A percentile compares a stretch with the other conserved stretches of the same genome.
Evolutionary conservation across 2,113 vertebrate genomes (phyloP).

Genomic region (Anser cygnoides): DNA sequence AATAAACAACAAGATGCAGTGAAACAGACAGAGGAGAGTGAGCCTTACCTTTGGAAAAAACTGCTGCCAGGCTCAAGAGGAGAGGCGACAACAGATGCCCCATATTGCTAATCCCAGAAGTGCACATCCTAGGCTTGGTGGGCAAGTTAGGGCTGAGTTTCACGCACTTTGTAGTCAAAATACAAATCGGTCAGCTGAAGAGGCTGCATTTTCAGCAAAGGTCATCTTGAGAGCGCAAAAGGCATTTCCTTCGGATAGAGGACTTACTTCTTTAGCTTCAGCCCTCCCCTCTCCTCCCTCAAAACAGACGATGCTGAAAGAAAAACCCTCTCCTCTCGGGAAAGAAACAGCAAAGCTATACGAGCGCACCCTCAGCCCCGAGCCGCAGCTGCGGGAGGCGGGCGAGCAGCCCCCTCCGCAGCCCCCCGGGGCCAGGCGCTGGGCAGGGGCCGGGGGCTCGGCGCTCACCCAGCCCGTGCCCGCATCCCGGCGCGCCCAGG

Average conservation of each 20-base stretch:
- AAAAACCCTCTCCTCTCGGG: neutral
- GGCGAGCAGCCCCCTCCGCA: neutral
- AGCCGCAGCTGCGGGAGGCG: neutral
- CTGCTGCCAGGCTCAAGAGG: conserved; percentile 77
- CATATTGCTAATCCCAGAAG: conserved; percentile 69
- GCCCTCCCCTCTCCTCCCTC: neutral
- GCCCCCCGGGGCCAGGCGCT: neutral
- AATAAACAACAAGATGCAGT: neutral
- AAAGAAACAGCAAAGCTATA: neutral
- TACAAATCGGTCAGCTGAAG: neutral
- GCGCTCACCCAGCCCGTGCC: neutral
- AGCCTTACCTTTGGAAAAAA: conserved; percentile 79
- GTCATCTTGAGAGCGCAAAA: conserved; percentile 18
- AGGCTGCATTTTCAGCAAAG: conserved; percentile 23
- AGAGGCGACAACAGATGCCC: conserved; percentile 71
- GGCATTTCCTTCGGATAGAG: neutral
- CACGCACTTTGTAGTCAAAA: neutral
- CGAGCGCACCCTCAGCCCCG: neutral
- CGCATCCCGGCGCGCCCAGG: neutral
- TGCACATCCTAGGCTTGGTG: conserved; percentile 52
- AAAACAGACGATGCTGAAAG: neutral
- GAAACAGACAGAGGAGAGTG: neutral
- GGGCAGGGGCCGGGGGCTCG: neutral
- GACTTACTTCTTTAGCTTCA: neutral
- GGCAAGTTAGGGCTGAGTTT: conserved; percentile 13